Conservation (phyloP, 2,113 vertebrate genomes). For the Maccullochella peelii region DNA sequence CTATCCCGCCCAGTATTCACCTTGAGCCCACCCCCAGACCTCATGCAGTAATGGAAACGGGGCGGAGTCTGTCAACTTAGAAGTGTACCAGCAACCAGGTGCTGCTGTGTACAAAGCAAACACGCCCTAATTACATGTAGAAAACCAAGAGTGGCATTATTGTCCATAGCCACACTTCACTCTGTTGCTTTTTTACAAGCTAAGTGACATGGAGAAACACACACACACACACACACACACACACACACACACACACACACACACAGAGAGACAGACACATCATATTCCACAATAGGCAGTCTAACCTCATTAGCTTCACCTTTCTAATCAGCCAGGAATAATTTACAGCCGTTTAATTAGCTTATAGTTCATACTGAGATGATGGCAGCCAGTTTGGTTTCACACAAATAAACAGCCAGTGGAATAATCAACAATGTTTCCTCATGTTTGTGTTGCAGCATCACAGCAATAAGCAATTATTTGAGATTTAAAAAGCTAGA, state of each 20-base stretch:
- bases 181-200: neutral
- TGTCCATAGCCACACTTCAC: neutral
- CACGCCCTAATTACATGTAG: conserved; percentile 35
- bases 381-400: neutral
- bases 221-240: conserved; percentile 1
- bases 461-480: neutral
- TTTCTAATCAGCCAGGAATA: conserved; percentile 16
- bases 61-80: neutral
- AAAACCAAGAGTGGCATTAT: neutral
- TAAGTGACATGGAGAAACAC: neutral
- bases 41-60: conserved; percentile 27
- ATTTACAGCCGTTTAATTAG: conserved; percentile 24
- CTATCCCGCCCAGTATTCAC: conserved; percentile 54
- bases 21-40: conserved; percentile 33
- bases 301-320: conserved; percentile 23
- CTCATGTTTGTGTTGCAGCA: neutral
- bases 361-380: neutral
- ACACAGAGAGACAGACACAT: neutral
- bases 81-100: neutral
- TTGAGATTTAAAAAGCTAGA: neutral
- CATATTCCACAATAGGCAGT: neutral
- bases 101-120: conserved; percentile 67
- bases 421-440: conserved; percentile 22
- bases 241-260: conserved; percentile 1
- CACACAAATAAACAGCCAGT: conserved; percentile 3